Evolutionary conservation across 2,797 vertebrate species (phyloP).

Genomic region (Sebastes iracundus): DNA sequence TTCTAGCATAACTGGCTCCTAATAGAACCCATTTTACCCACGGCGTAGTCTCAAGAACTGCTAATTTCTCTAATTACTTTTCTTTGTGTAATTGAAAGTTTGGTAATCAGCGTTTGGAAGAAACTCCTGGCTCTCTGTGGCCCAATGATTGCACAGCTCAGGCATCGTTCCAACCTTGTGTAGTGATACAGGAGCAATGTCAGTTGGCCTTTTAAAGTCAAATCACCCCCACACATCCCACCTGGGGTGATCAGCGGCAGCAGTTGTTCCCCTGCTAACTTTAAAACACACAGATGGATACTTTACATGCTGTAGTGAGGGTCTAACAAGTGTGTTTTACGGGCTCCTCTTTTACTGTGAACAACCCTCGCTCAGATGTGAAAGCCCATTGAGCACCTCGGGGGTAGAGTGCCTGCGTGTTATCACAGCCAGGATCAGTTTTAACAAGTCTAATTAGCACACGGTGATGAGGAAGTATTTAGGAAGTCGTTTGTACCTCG

Average conservation of each 20-base stretch:
- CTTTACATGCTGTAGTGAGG: slow-evolving; percentile 30
- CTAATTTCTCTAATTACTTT: background rate
- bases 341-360: slow-evolving; percentile 39
- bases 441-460: slow-evolving; percentile 72
- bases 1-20: background rate
- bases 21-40: background rate
- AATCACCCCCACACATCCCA: slow-evolving; percentile 2
- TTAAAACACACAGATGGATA: slow-evolving; percentile 46
- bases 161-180: background rate
- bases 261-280: slow-evolving; percentile 22
- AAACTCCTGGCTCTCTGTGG: background rate
- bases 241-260: slow-evolving; percentile 15
- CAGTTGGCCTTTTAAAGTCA: slow-evolving; percentile 25
- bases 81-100: slow-evolving; percentile 18
- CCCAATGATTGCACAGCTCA: background rate
- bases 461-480: slow-evolving; percentile 39
- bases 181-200: background rate
- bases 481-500: slow-evolving; percentile 53
- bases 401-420: slow-evolving; percentile 29
- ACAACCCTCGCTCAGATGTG: slow-evolving; percentile 40
- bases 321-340: slow-evolving; percentile 50
- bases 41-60: background rate
- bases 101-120: background rate
- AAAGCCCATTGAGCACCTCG: slow-evolving; percentile 55
- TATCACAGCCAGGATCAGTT: slow-evolving; percentile 68